Base-by-base conservation (phyloP, 2,888 invertebrate genomes). In the Dryocosmus kuriphilus region DNA sequence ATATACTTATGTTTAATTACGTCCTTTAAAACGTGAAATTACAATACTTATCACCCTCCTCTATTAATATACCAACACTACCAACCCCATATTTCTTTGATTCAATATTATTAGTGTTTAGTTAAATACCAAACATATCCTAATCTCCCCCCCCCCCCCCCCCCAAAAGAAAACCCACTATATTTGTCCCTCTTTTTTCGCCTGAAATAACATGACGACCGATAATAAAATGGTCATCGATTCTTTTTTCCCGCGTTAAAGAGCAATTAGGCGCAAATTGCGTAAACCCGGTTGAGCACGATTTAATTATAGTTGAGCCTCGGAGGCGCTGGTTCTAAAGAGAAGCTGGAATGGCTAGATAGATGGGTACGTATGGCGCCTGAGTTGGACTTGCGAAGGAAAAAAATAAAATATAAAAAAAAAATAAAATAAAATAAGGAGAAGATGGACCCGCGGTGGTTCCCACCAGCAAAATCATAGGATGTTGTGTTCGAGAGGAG, bases 261-360 rank as follows among this genome's bases (percentile, higher is more conserved):
- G 67, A 80, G 79, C 82, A 84, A 82, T 83, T 83, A 83, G 82
- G 80, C 79, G 82, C 80, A 81, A 84, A 84, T 82, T 81, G 82
- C 82, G 82, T 81, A 84, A 84, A 79, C 81, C 78, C 80, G 79
- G 82, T 84, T 81, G 83, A 84, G 82, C 81, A 82, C 80, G 80
- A 79, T 82, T 84, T 84, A 84, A 84, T 84, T 84, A 84, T 81
- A 84, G 82, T 82, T 81, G 81, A 79, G 77, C 77, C 41, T 67
- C 8, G 19, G 67, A 71, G 30, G 71, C 51, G 67, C 67, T 41
- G 14, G 7, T 46, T 41, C 7, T 41, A n/a, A 65, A 65, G 65
- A 24, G 35, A 19, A 67, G 27, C 46, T 67, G 27, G 46, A 19
- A 67, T 46, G 46, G 1, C 67, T 67, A 46, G 67, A 67, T 67